Evolutionary conservation across 2,888 invertebrate species (phyloP), one percentile per base, ranked within the genome.

Genomic region (Apodemia duryi): DNA sequence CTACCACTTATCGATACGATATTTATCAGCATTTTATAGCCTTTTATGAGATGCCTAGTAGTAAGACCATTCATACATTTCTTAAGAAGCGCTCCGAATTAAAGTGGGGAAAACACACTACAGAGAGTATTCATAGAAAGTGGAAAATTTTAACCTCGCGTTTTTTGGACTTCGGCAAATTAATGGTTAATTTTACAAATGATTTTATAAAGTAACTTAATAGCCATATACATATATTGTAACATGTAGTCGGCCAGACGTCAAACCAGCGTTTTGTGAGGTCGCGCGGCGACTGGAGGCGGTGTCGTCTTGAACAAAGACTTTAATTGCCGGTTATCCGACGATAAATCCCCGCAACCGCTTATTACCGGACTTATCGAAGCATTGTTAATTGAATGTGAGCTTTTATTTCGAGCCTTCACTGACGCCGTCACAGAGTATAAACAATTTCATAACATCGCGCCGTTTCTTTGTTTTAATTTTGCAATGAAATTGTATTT

Each of bases 321-420:
- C 83, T 85, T 86, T 91, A 91, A 91, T 91, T 90, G 86, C 81
- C 75, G 88, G 89, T 84, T 87, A 82, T 79, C 81, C 77, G 80
- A 70, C 84, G 81, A 88, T 89, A 88, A 88, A 89, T 89, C 86
- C 82, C 75, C 75, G 75, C 75, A 90, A 85, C 91, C 89, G 70
- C 81, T 89, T 85, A 91, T 91, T 91, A 91, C 79, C 74, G 74
- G 78, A 81, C 82, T 81, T 83, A 86, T 88, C 85, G 83, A 80
- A 83, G 84, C 83, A 84, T 89, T 85, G 85, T 88, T 91, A 91
- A 91, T 91, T 91, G 91, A 91, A 57, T 57, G 57, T 57, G 32
- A 57, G 57, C 29, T 57, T 57, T 57, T 57, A 57, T 57, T 57
- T 57, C 57, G 57, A 11, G 28, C 54, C 29, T 5, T 57, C 57